These are phyloP conservation scores for Dolichomitus sp. DNA, from an alignment of 2,888 invertebrate genomes.

Conservation along the genomic window DNA sequence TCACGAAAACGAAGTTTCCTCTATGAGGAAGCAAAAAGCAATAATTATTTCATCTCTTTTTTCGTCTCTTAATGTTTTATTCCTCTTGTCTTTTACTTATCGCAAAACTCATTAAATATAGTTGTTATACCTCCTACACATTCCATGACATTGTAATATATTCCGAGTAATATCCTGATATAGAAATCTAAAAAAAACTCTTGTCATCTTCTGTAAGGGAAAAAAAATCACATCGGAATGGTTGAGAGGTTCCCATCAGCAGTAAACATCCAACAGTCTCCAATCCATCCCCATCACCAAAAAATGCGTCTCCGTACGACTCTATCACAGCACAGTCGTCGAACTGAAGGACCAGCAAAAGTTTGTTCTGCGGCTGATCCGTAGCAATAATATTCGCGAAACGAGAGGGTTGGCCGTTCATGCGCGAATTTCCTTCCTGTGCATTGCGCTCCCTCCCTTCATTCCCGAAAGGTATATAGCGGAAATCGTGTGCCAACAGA, in stretches of 20 bases:
- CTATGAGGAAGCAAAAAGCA: neutral
- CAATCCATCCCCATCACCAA: neutral
- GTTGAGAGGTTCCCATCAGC: neutral
- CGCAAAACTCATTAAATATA: too few species aligned
- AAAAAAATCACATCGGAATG: neutral
- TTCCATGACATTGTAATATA: neutral
- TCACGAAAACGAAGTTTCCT: too few species aligned
- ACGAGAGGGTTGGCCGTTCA: conserved; percentile 42
- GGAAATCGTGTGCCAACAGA: conserved; percentile 37
- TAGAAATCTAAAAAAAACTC: neutral
- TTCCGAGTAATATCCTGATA: neutral
- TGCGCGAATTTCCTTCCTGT: conserved; percentile 41
- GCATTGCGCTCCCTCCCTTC: conserved; percentile 30
- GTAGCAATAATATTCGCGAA: conserved; percentile 47
- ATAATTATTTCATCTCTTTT: neutral
- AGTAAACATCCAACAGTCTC: neutral
- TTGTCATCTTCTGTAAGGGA: neutral
- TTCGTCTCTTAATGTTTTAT: neutral
- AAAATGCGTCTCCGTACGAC: conserved; percentile 17
- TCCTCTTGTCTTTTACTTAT: too few species aligned
- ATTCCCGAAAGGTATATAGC: conserved; percentile 1
- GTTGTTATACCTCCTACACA: neutral
- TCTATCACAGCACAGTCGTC: conserved; percentile 3
- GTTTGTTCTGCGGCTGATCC: conserved; percentile 31
- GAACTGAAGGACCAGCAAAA: conserved; percentile 2